Conservation (phyloP, 2,797 vertebrate genomes). For the Heterohyrax brucei region DNA sequence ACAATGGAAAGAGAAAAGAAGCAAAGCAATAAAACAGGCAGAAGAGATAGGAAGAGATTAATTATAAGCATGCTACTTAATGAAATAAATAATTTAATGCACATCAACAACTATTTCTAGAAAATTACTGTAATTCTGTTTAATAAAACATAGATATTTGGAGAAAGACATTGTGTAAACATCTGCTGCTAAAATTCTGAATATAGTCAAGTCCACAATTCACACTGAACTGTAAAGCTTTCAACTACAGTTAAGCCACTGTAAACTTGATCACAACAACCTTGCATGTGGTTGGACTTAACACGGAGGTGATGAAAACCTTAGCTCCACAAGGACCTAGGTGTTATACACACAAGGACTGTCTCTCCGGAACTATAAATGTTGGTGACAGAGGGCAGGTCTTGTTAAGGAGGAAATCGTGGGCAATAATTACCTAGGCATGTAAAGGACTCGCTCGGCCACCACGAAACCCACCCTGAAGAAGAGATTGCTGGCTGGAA, state of each 20-base stretch:
- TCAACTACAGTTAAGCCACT: neutral
- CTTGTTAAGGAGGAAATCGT: slow-evolving; percentile 82
- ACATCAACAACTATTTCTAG: slow-evolving; percentile 53
- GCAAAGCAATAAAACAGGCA: neutral
- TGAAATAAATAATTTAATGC: neutral
- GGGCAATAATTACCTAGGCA: slow-evolving; percentile 95
- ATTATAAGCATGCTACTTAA: neutral
- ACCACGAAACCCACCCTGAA: slow-evolving; percentile 99
- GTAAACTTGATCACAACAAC: neutral
- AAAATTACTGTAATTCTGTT: neutral
- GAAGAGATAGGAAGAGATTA: neutral
- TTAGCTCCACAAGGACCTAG: neutral
- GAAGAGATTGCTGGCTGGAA: slow-evolving; percentile 99
- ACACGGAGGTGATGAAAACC: neutral
- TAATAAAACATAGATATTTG: slow-evolving; percentile 6
- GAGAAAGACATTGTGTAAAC: neutral
- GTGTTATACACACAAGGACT: neutral
- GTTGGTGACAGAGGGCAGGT: neutral
- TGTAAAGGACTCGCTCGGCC: slow-evolving; percentile 98
- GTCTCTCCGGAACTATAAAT: neutral
- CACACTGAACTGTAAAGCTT: neutral
- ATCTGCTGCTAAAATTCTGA: neutral
- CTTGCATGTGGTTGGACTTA: neutral
- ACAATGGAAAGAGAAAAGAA: neutral
- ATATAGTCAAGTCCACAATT: neutral